Evolutionary conservation across 2,113 vertebrate genomes (phyloP).

Genomic region (Nyctibius bracteatus): DNA sequence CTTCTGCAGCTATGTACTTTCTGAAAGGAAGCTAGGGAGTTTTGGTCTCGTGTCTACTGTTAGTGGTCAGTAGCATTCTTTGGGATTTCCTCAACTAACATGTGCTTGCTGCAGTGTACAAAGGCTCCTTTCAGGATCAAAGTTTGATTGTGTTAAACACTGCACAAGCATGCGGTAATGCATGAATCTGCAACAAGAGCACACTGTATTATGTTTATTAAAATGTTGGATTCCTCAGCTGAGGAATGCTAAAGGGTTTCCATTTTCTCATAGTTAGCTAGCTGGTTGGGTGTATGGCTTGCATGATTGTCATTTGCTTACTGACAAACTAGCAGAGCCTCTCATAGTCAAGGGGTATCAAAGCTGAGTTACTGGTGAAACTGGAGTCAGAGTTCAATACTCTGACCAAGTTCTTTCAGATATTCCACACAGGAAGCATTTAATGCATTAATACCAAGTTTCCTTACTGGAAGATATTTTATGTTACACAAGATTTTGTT

Average conservation of each 20-base stretch:
- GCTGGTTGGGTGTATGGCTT: not conserved
- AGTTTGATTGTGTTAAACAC: not conserved
- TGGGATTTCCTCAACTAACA: rapidly evolving
- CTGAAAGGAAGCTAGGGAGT: not conserved
- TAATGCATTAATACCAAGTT: not conserved
- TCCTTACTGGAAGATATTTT: not conserved
- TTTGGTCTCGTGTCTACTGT: not conserved
- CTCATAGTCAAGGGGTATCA: not conserved
- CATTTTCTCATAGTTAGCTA: not conserved
- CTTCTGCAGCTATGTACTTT: not conserved
- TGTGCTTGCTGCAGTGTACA: not conserved
- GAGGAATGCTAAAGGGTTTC: not conserved
- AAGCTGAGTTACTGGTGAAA: not conserved
- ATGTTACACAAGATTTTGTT: not conserved
- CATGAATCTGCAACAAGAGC: not conserved
- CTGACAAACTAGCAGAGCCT: not conserved
- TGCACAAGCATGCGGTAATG: not conserved
- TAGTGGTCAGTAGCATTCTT: not conserved
- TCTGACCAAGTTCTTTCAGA: not conserved
- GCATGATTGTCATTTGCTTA: not conserved
- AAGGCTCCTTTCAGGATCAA: not conserved
- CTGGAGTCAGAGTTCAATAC: not conserved
- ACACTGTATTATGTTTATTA: not conserved
- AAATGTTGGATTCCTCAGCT: not conserved
- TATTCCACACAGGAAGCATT: not conserved